Evolutionary conservation across 2,797 vertebrate genomes (phyloP).

Genomic region (Chrosomus eos): DNA sequence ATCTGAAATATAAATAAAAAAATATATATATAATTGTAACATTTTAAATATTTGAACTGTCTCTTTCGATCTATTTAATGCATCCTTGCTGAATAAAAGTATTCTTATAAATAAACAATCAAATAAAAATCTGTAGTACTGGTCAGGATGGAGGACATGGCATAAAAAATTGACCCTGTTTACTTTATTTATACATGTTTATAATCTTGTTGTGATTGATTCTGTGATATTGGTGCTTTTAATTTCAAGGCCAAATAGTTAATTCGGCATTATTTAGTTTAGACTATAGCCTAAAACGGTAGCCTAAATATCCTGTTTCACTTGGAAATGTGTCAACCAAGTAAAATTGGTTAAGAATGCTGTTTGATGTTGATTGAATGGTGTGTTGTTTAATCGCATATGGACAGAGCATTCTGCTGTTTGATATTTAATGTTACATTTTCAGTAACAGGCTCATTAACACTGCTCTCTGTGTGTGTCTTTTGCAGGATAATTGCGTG

Average conservation of each 20-base stretch:
- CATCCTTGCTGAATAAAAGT: background rate
- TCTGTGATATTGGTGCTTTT: background rate
- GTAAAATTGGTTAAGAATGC: background rate
- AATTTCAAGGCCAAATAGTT: background rate
- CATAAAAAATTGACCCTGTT: background rate
- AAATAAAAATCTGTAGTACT: background rate
- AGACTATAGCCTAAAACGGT: background rate
- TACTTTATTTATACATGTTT: background rate
- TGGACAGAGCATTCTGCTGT: background rate
- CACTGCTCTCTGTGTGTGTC: conserved; percentile 26
- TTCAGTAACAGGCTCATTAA: background rate
- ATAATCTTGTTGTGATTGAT: background rate
- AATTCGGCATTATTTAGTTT: background rate
- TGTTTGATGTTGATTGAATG: background rate
- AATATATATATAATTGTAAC: background rate
- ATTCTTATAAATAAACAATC: background rate
- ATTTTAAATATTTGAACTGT: background rate
- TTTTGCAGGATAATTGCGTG: conserved; percentile 90
- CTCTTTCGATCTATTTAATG: background rate
- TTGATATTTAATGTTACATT: background rate
- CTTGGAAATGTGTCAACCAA: background rate
- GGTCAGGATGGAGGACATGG: background rate
- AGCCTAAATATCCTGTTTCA: conserved; percentile 6
- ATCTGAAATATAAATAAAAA: background rate
- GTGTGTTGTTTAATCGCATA: background rate